A percentile compares a stretch with the other conserved stretches of the same genome.
phyloP scores from a whole-genome alignment of 2,797 vertebrate genomes.

The Vespertilio murinus region DNA sequence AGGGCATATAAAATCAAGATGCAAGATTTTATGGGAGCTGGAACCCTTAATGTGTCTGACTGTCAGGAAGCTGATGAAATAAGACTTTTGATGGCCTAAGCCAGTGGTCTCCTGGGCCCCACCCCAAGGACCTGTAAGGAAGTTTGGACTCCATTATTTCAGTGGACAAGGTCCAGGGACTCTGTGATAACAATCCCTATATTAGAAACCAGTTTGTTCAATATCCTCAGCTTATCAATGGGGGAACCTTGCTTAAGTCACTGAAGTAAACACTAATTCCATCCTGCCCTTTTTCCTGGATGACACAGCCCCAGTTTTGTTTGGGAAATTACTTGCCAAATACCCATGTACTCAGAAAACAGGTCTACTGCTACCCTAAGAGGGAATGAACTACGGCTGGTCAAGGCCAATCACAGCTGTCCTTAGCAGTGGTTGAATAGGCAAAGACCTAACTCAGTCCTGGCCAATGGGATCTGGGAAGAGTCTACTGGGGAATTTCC shows the following conservation, averaged over 20 bases:
- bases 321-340: background rate
- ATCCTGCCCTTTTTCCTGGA: background rate
- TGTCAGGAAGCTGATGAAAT: slow-evolving; percentile 55
- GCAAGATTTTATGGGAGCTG: slow-evolving; percentile 7
- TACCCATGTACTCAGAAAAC: background rate
- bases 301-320: background rate
- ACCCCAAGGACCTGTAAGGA: background rate
- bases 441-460: background rate
- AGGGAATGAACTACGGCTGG: background rate
- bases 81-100: slow-evolving; percentile 44
- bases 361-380: background rate
- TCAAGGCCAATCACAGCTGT: background rate
- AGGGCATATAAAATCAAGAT: slow-evolving; percentile 72
- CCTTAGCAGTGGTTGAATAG: background rate
- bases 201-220: background rate
- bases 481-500: background rate
- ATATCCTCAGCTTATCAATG: background rate
- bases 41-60: slow-evolving; percentile 50
- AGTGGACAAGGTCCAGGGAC: background rate
- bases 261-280: background rate
- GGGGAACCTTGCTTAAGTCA: background rate
- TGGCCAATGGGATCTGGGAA: background rate
- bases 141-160: background rate
- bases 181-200: background rate
- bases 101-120: background rate